Base-by-base conservation (phyloP, 2,888 invertebrate genomes). In the Kryphioiulus occultus region DNA sequence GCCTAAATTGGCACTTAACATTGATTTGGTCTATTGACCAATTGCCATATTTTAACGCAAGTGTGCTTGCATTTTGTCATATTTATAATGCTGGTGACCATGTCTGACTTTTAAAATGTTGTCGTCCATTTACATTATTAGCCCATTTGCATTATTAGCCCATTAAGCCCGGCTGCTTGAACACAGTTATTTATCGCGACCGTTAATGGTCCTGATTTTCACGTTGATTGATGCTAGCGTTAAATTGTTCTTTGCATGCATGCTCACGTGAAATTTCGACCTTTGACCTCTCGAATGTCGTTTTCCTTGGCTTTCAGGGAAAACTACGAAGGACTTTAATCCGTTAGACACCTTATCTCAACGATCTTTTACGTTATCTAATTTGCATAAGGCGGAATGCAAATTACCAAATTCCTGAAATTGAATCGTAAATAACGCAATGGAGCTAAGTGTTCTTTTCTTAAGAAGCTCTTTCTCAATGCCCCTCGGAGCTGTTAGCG, bases 91-190 rank as follows among this genome's bases (percentile, higher is more conserved):
- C 42, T 42, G 10, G 15, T 12, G 15, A 42, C n/a, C 5, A 59
- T n/a, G 59, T 19, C 19, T 59, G 22, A 22, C 59, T 59, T 22
- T 59, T 59, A 59, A 59, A 59, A 59, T n/a, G n/a, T 59, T 59
- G n/a, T n/a, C n/a, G n/a, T n/a, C n/a, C n/a, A n/a, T n/a, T n/a
- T n/a, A n/a, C n/a, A n/a, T n/a, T n/a, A n/a, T n/a, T n/a, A n/a
- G 68, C 26, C 68, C 26, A 68, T 68, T 68, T 68, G 68, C 68
- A 68, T 68, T 68, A 68, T 68, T 68, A 68, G 68, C n/a, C 68
- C 68, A 68, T 68, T 68, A 68, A 68, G 68, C 26, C 22, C 68
- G 68, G 26, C 68, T 68, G 26, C 68, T 68, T 68, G 68, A 68
- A 26, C 68, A 10, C 68, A 22, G 26, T 68, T 68, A 68, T 68